These are phyloP conservation scores for Andrena camellia DNA, from an alignment of 2,888 invertebrate genomes.

Conservation along the genomic window DNA sequence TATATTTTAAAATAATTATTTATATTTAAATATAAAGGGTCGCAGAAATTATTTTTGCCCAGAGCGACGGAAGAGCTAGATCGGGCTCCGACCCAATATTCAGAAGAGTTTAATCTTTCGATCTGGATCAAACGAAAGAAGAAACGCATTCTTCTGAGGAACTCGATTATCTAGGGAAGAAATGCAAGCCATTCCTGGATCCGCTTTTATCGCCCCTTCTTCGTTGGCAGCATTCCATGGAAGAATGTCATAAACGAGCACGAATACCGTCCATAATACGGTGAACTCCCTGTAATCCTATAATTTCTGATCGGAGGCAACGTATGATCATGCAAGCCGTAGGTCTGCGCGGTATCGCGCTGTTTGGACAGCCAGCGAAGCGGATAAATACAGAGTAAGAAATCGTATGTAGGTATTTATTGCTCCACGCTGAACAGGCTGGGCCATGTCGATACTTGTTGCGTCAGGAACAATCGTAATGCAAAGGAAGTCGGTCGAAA, in stretches of 20 bases:
- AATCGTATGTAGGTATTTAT: constrained; percentile 14
- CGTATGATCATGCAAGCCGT: background rate
- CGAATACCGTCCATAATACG: background rate
- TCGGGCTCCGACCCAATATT: too few species aligned
- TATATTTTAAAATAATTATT: too few species aligned
- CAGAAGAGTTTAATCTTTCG: too few species aligned
- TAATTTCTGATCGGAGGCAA: constrained; percentile 6
- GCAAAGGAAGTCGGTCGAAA: too few species aligned
- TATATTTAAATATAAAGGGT: too few species aligned
- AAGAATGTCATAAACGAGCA: background rate
- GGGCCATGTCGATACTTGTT: background rate
- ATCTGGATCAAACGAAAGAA: background rate
- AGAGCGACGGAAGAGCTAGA: too few species aligned
- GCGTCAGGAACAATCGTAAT: too few species aligned
- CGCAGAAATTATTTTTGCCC: too few species aligned
- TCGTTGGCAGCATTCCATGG: background rate
- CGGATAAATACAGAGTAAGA: constrained; percentile 17
- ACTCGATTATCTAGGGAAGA: background rate
- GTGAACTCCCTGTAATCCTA: constrained; percentile 8
- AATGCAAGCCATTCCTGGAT: background rate
- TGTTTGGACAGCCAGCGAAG: background rate
- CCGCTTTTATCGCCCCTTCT: constrained; percentile 5
- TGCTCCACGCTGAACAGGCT: constrained; percentile 8
- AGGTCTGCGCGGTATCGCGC: background rate
- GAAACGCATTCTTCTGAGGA: background rate